phyloP scores from a whole-genome alignment of 1,140 invertebrate species.

The Zaprionus lachaisei region DNA sequence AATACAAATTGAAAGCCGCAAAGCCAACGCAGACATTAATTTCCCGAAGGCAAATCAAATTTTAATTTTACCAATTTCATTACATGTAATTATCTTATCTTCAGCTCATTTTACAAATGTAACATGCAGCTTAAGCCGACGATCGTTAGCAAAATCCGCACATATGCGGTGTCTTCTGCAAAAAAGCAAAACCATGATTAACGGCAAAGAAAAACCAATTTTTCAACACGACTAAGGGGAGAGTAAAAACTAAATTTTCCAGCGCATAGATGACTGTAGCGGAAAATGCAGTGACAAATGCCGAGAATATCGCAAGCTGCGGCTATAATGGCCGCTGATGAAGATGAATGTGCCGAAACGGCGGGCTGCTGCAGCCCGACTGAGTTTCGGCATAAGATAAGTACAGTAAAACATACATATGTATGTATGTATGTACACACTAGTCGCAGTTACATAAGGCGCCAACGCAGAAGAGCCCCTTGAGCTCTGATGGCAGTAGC shows the following conservation, averaged over 20 bases:
- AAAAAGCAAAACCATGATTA: slow-evolving; percentile 37
- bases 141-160: slow-evolving; percentile 32
- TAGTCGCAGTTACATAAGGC: slow-evolving; percentile 64
- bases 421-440: background rate
- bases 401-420: background rate
- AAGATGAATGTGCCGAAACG: slow-evolving; percentile 65
- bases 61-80: slow-evolving; percentile 3
- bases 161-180: slow-evolving; percentile 16
- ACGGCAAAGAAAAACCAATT: slow-evolving; percentile 45
- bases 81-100: slow-evolving; percentile 13
- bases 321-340: slow-evolving; percentile 58
- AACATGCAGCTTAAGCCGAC: slow-evolving; percentile 15
- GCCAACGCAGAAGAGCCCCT: slow-evolving; percentile 68
- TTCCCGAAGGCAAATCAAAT: background rate
- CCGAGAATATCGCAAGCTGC: slow-evolving; percentile 56
- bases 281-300: slow-evolving; percentile 40
- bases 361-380: background rate
- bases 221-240: slow-evolving; percentile 39
- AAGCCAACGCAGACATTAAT: background rate
- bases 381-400: background rate
- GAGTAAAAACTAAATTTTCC: slow-evolving; percentile 54
- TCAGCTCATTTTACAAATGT: background rate
- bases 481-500: slow-evolving; percentile 35
- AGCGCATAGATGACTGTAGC: slow-evolving; percentile 66
- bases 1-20: background rate